Percentiles rank a stretch among this genome's conserved stretches.
Evolutionary conservation across 2,113 vertebrate species (phyloP).

Genomic region (Vidua chalybeata): DNA sequence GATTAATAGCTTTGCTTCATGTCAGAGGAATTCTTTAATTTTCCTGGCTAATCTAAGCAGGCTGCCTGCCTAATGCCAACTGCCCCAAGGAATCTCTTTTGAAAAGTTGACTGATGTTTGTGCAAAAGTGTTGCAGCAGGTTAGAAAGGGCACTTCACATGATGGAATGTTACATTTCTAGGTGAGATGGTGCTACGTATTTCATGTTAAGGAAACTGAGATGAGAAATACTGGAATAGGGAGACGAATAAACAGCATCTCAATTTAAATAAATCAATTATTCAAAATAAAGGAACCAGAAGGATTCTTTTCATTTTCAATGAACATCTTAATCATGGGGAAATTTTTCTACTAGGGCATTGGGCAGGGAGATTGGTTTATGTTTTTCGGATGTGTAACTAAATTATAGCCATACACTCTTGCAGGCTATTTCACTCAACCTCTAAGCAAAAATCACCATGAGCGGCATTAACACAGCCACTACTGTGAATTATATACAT

Average conservation of each 20-base stretch:
- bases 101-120: not conserved
- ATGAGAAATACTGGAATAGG: not conserved
- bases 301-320: not conserved
- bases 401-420: not conserved
- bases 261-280: not conserved
- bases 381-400: not conserved
- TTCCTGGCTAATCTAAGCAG: not conserved
- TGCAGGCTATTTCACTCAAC: not conserved
- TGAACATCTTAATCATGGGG: not conserved
- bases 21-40: not conserved
- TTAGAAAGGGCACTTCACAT: not conserved
- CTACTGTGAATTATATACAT: not conserved
- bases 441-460: constrained; percentile 1
- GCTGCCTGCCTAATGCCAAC: not conserved
- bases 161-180: not conserved
- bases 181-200: not conserved
- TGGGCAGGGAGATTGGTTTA: not conserved
- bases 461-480: not conserved
- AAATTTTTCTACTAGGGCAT: not conserved
- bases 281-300: not conserved
- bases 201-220: not conserved
- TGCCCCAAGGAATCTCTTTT: not conserved
- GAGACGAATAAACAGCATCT: not conserved
- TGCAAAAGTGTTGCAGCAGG: not conserved
- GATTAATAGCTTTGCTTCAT: not conserved